phyloP scores from a whole-genome alignment of 2,113 vertebrate species.

The Muntiacus muntjak region DNA sequence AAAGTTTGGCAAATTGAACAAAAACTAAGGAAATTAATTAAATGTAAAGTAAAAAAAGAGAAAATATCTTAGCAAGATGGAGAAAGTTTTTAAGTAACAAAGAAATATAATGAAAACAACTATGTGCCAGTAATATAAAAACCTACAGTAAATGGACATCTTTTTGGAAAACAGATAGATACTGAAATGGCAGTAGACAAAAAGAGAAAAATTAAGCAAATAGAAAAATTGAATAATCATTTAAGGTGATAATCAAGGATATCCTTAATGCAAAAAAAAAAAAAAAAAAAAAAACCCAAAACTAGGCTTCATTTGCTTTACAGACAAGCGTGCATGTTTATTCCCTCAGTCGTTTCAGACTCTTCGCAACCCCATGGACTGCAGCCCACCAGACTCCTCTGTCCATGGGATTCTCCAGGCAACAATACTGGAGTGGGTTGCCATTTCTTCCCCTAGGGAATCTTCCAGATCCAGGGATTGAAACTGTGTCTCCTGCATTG shows the following conservation, averaged over 20 bases:
- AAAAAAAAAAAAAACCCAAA: neutral
- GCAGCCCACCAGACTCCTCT: neutral
- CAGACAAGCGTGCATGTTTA: neutral
- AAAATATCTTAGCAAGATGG: neutral
- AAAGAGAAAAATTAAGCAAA: neutral
- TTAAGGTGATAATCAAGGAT: neutral
- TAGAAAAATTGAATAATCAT: neutral
- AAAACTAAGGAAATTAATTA: neutral
- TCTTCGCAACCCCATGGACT: neutral
- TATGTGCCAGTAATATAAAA: neutral
- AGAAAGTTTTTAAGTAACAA: neutral
- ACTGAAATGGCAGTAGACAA: neutral
- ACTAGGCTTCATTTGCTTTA: neutral
- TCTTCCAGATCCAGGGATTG: neutral
- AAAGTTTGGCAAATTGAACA: neutral
- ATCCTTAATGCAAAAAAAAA: neutral
- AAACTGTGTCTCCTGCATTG: neutral
- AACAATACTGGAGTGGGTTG: neutral
- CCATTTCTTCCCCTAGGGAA: neutral
- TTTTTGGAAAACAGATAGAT: neutral
- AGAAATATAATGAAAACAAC: neutral
- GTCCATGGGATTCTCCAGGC: neutral
- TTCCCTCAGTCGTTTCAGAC: neutral
- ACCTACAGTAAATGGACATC: neutral
- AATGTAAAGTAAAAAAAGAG: neutral